Conservation (phyloP, 2,797 vertebrate species). For the Scolopax bukidnonensis region DNA sequence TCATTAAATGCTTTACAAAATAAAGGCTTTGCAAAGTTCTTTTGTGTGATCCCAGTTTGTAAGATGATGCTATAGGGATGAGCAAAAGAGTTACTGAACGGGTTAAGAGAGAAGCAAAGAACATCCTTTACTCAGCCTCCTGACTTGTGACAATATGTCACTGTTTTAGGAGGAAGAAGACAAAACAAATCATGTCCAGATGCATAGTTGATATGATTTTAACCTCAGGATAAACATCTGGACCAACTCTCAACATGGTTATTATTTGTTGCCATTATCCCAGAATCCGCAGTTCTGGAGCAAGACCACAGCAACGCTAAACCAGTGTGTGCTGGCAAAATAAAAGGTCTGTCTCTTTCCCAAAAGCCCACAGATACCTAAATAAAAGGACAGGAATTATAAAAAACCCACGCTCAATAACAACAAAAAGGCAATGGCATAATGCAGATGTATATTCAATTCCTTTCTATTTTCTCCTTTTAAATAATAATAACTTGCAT, state of each 20-base stretch:
- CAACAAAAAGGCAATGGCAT: accelerated
- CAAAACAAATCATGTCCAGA: constrained; percentile 8
- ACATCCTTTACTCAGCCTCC: neutral
- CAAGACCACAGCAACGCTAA: neutral
- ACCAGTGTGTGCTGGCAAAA: neutral
- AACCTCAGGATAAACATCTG: constrained; percentile 57
- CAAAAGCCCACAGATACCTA: neutral
- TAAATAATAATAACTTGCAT: neutral
- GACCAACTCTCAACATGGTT: neutral
- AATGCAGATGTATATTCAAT: neutral
- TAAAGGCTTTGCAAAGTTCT: neutral
- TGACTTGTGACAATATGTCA: neutral
- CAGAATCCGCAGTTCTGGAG: neutral
- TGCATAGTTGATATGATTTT: constrained; percentile 15
- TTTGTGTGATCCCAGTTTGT: neutral
- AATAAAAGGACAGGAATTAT: neutral
- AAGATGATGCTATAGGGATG: neutral
- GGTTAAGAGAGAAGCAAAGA: neutral
- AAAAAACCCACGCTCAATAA: neutral
- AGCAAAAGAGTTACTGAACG: neutral
- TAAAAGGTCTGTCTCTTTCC: neutral
- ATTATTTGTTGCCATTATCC: neutral
- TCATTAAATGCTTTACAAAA: neutral
- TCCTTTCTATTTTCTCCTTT: neutral
- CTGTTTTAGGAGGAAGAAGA: constrained; percentile 12